A percentile compares a stretch with the other conserved stretches of the same genome.
phyloP scores from a whole-genome alignment of 2,797 vertebrate species.

The Iguana delicatissima region DNA sequence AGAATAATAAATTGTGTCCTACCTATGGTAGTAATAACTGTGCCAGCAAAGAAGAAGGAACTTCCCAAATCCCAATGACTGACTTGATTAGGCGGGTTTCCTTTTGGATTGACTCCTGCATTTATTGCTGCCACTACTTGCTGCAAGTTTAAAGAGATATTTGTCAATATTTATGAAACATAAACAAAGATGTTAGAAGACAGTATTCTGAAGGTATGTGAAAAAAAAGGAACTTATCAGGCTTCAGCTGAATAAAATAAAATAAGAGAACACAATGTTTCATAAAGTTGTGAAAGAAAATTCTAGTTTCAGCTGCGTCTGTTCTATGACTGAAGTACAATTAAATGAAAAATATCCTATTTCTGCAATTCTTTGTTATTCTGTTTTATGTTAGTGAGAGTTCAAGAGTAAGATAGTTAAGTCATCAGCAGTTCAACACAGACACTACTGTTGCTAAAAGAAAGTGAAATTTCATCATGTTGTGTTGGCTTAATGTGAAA shows the following conservation, averaged over 20 bases:
- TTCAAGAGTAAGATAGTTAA: not conserved
- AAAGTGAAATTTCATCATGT: not conserved
- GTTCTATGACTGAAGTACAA: not conserved
- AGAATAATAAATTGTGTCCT: constrained; percentile 80
- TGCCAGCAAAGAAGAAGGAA: constrained; percentile 99
- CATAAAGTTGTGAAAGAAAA: not conserved
- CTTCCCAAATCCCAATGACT: constrained; percentile 99
- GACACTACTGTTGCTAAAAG: not conserved
- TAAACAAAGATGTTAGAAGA: constrained; percentile 58
- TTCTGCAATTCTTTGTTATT: not conserved
- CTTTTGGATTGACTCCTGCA: constrained; percentile 94
- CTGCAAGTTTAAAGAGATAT: constrained; percentile 86
- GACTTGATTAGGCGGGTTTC: constrained; percentile 91
- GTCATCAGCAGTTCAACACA: not conserved
- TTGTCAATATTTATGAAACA: constrained; percentile 78
- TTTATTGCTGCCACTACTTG: constrained; percentile 96
- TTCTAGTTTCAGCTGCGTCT: constrained; percentile 5
- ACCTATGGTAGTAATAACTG: constrained; percentile 99
- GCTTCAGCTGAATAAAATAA: not conserved
- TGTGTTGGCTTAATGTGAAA: not conserved
- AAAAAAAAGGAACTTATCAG: constrained; percentile 40
- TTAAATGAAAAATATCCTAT: not conserved
- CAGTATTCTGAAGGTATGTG: constrained; percentile 51
- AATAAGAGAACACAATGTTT: not conserved
- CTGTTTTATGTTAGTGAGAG: not conserved